A percentile compares a stretch with the other conserved stretches of the same genome.
Conservation (phyloP, 2,888 invertebrate genomes). For the Megaustenia siamemsis region DNA sequence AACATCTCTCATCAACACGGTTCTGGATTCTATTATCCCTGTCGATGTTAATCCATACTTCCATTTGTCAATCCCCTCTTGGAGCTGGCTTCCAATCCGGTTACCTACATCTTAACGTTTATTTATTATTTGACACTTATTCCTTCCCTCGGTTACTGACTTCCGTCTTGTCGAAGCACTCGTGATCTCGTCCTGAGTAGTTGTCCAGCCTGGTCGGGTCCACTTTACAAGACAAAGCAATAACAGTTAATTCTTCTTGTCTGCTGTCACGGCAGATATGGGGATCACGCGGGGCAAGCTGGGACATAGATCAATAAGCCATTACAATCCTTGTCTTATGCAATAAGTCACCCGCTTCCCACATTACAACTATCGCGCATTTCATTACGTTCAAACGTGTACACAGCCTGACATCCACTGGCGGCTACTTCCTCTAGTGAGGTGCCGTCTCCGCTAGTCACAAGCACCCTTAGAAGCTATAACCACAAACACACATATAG, state of each 20-base stretch:
- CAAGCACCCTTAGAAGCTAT: too few relatives aligned
- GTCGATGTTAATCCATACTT: conserved; percentile 13
- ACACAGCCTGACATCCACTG: not conserved
- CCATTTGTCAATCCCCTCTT: conserved; percentile 4
- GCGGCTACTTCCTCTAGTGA: not conserved
- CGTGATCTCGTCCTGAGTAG: not conserved
- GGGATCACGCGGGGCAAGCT: conserved; percentile 27
- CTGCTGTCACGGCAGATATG: conserved; percentile 46
- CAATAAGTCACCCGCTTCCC: conserved; percentile 48
- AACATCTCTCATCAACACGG: conserved; percentile 26
- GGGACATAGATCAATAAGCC: conserved; percentile 47
- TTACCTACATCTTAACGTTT: not conserved
- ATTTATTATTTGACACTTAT: not conserved
- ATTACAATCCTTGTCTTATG: conserved; percentile 52
- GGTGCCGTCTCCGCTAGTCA: too few relatives aligned
- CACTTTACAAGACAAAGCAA: conserved; percentile 50
- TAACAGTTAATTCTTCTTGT: conserved; percentile 51
- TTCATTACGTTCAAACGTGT: conserved; percentile 32
- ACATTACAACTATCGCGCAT: conserved; percentile 21
- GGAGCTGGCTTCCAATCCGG: not conserved
- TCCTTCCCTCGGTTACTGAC: not conserved
- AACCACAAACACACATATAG: too few relatives aligned
- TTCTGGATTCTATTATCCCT: conserved; percentile 13
- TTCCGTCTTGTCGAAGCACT: not conserved
- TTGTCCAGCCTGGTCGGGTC: conserved; percentile 13